Evolutionary conservation across 1,140 invertebrate species (phyloP).

Genomic region (Heliothis subflexa): DNA sequence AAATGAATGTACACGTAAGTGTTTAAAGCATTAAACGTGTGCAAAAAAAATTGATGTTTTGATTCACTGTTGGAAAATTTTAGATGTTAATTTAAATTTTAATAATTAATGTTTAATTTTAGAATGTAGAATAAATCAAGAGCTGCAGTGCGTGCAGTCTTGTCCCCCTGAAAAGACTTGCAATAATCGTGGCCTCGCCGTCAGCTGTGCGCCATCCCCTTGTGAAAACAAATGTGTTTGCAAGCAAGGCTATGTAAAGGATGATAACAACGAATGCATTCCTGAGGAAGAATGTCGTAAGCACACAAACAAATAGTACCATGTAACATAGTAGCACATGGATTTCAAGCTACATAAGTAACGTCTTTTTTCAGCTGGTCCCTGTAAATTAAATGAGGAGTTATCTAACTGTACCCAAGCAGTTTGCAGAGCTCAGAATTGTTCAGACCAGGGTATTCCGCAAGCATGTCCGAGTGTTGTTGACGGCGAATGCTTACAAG

Average conservation of each 20-base stretch:
- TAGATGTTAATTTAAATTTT: too few species aligned
- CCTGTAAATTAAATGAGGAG: not conserved
- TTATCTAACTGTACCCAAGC: not conserved
- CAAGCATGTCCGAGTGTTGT: not conserved
- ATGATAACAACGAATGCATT: constrained; percentile 35
- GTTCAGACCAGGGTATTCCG: not conserved
- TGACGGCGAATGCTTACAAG: not conserved
- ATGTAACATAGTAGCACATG: too few species aligned
- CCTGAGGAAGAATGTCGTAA: constrained; percentile 20
- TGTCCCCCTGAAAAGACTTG: too few species aligned
- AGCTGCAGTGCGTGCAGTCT: too few species aligned
- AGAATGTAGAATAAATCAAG: too few species aligned
- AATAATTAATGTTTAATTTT: too few species aligned
- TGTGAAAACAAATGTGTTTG: constrained; percentile 42
- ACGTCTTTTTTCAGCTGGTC: not conserved
- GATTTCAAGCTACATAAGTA: not conserved
- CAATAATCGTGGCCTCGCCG: too few species aligned
- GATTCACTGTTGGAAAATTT: too few species aligned
- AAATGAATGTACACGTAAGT: too few species aligned
- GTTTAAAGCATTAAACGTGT: not conserved
- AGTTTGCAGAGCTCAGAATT: not conserved
- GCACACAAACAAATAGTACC: too few species aligned
- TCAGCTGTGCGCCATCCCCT: too few species aligned
- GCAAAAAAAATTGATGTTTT: too few species aligned
- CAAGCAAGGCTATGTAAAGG: constrained; percentile 22